Conservation (phyloP, 2,113 vertebrate species). For the Spermophilus dauricus region DNA sequence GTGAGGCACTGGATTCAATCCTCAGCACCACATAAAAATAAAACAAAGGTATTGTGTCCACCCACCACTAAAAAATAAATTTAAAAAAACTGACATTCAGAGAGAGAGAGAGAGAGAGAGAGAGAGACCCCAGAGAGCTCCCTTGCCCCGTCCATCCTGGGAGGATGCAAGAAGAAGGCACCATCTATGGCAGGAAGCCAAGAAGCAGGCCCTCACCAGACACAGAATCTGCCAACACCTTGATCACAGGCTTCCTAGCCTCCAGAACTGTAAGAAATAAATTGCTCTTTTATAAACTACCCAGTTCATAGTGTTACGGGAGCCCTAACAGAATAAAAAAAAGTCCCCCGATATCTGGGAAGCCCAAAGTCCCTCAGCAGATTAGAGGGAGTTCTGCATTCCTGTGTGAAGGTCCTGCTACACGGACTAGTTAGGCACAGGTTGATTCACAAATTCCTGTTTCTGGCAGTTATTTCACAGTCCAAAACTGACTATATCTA, state of each 20-base stretch:
- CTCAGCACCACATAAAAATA: no score
- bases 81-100: no score
- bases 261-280: not conserved
- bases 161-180: no score
- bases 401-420: not conserved
- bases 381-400: not conserved
- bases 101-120: no score
- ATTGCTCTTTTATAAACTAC: not conserved
- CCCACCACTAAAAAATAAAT: no score
- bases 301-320: not conserved
- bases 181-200: not conserved
- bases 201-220: not conserved
- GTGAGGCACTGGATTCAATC: no score
- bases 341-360: not conserved
- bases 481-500: not conserved
- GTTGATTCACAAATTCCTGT: not conserved
- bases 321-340: not conserved
- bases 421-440: not conserved
- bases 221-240: not conserved
- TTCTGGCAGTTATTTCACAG: not conserved
- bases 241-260: not conserved
- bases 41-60: no score
- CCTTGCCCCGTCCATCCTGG: no score
- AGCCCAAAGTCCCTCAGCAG: not conserved
- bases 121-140: no score